Evolutionary conservation across 53 echinoderm and acorn worm species (phyloP), one percentile per base, ranked within the genome.

Genomic region (Echinarachnius parma): DNA sequence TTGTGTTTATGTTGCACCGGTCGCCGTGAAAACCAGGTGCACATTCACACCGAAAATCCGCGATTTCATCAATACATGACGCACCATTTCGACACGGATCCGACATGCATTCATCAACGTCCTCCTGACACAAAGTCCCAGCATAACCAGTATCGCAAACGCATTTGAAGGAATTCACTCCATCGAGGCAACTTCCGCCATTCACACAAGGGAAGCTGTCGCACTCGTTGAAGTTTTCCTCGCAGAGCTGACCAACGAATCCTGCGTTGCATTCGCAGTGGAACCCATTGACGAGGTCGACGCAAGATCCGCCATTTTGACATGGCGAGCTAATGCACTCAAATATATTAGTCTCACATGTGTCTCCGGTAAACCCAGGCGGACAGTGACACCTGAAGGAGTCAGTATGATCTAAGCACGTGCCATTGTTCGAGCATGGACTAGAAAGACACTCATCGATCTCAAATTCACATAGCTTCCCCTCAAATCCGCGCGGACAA

Each of bases 321-420:
- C 98, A 98, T 1, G 86, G 87, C 34, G 66, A 69, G 60, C 88
- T 92, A 11, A 53, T 34, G 32, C 98, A 92, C 62, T 98, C 85
- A 29, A 78, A 29, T 19, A 83, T 21, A 28, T 85, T 79, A 30
- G 78, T 50, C 1, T 91, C 98, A 66, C 98, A 98, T 9, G 56
- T 66, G 18, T 37, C 52, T 35, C 98, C 98, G 1, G 85, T 78
- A 23, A 88, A 64, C 2, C 98, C 98, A 19, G 76, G 59, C 11
- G 80, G 77, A 23, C 98, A 98, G 18, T 47, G 19, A 42, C 98
- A 98, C 2, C 68, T 24, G 58, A 71, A 98, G 4, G 54, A 74
- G 10, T 72, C 82, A 1, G 68, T 31, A 16, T 46, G 46, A 15
- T 98, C 86, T 3, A 88, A 9, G 61, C 98, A 98, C 0, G 88